phyloP scores from a whole-genome alignment of 2,797 vertebrate genomes.

The Leontocebus nigricollis region DNA sequence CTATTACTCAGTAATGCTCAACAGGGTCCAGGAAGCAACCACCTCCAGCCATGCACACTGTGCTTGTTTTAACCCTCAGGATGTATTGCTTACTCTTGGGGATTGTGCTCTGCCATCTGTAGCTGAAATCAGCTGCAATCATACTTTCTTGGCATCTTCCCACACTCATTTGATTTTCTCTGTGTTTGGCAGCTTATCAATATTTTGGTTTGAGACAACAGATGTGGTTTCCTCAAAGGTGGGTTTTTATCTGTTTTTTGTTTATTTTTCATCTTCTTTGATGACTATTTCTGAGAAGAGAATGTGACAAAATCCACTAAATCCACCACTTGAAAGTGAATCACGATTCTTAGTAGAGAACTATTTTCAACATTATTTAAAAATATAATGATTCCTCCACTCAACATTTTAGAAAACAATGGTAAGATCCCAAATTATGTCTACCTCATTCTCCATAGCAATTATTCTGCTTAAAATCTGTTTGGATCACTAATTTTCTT shows the following conservation, averaged over 20 bases:
- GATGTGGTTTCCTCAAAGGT: constrained; percentile 27
- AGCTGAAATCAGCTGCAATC: not conserved
- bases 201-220: constrained; percentile 47
- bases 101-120: not conserved
- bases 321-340: not conserved
- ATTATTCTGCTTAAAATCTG: not conserved
- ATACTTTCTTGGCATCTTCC: not conserved
- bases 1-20: not conserved
- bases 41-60: not conserved
- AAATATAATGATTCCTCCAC: not conserved
- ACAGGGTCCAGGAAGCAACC: not conserved
- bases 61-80: not conserved
- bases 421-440: not conserved
- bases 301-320: not conserved
- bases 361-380: not conserved
- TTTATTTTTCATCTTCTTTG: not conserved
- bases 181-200: not conserved
- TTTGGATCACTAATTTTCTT: not conserved
- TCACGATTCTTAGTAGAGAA: not conserved
- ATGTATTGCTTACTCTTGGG: not conserved
- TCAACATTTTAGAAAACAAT: not conserved
- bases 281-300: constrained; percentile 13
- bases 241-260: not conserved
- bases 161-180: constrained; percentile 9
- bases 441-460: not conserved